Percentiles rank a stretch among this genome's conserved stretches.
Conservation (phyloP, 2,113 vertebrate genomes). For the Glaucidium brasilianum region DNA sequence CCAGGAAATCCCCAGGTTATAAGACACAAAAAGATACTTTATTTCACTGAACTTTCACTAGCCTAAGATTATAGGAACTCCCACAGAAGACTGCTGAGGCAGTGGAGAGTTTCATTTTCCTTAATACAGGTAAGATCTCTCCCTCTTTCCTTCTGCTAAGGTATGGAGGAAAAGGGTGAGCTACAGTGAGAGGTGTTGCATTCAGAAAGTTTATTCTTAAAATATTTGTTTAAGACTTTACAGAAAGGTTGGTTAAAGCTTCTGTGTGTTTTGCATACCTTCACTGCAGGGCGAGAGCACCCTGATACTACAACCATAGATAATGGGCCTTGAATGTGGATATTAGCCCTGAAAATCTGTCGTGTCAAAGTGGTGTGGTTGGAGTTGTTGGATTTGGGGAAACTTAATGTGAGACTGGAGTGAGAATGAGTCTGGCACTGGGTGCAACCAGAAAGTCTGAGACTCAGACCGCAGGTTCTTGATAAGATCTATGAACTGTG, state of each 20-base stretch:
- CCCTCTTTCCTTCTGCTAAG: background rate
- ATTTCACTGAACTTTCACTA: background rate
- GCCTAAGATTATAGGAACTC: background rate
- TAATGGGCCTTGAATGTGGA: accelerated
- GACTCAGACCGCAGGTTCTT: background rate
- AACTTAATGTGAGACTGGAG: background rate
- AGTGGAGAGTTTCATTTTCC: background rate
- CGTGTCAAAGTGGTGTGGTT: background rate
- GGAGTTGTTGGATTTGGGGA: background rate
- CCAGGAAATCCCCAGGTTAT: background rate
- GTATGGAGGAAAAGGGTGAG: background rate
- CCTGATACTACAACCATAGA: background rate
- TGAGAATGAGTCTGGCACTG: background rate
- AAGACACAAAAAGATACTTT: background rate
- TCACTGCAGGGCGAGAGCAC: background rate
- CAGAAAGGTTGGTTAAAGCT: background rate
- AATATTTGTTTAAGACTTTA: background rate
- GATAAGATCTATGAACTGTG: background rate
- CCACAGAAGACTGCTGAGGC: background rate
- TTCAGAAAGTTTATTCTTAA: background rate
- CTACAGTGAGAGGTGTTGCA: background rate
- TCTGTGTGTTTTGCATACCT: background rate
- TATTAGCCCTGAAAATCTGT: background rate
- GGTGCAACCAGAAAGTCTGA: background rate
- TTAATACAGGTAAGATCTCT: background rate